phyloP scores from a whole-genome alignment of 2,888 invertebrate species.

The Standfussiana lucernea region DNA sequence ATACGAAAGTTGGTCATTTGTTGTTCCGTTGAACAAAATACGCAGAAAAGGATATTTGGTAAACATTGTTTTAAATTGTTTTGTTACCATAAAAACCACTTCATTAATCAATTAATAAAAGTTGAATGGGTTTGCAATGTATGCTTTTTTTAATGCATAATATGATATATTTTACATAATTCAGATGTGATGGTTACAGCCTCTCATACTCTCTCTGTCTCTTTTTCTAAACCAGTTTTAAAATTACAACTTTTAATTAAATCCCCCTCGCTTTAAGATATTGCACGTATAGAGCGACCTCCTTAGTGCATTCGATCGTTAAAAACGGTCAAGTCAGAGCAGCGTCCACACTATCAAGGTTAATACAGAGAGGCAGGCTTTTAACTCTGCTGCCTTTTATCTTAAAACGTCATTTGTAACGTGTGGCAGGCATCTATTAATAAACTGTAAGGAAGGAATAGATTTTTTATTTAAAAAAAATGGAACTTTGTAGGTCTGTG shows the following conservation, averaged over 20 bases:
- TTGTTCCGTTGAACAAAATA: neutral
- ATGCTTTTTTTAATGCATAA: too few relatives aligned
- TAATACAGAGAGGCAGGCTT: conserved; percentile 76
- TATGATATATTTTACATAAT: neutral
- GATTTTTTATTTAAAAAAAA: neutral
- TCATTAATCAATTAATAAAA: neutral
- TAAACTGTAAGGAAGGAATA: neutral
- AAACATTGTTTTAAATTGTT: neutral
- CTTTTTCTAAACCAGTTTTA: neutral
- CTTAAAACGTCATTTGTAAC: conserved; percentile 27
- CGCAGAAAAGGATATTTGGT: neutral
- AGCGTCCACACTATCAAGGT: conserved; percentile 20
- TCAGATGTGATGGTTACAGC: neutral
- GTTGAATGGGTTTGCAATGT: neutral
- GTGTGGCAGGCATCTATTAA: conserved; percentile 24
- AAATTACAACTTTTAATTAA: conserved; percentile 17
- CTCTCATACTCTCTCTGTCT: neutral
- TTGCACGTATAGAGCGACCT: neutral
- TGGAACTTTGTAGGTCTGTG: neutral
- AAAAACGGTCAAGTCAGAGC: conserved; percentile 45
- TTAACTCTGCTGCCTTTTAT: conserved; percentile 67
- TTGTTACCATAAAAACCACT: neutral
- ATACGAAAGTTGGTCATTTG: neutral
- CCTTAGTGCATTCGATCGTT: conserved; percentile 36
- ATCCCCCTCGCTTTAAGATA: neutral